Evolutionary conservation across 2,888 invertebrate genomes (phyloP), one percentile per base, ranked within the genome.

Genomic region (Diarsia brunnea): DNA sequence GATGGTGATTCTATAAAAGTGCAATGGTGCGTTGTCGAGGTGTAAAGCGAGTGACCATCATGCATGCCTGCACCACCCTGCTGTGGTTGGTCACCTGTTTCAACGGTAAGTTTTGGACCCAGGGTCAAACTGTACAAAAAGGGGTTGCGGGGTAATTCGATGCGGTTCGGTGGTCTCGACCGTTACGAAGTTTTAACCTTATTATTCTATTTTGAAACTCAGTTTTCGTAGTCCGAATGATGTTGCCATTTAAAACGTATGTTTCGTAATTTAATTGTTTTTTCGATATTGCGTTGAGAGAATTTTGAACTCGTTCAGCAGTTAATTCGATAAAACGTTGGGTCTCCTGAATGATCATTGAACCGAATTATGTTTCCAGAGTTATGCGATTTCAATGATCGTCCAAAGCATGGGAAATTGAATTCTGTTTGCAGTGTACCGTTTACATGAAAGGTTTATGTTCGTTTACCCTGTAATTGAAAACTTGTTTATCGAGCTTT

Each of bases 41-140:
- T 90, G 91, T 91, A 86, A 93, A 91, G 90, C 92, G 93, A 91
- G 91, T 91, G 87, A 90, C 91, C 87, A 91, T 93, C 89, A 91
- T 92, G 92, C 94, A 93, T 85, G 88, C 95, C 84, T 95, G 94
- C 91, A 91, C 93, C 73, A 89, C 92, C 75, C 85, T 95, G 70
- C 85, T 96, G 89, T 95, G 95, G 95, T 87, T 96, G 90, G 86
- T 95, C 93, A 93, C 93, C 91, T 95, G 94, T 93, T 94, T 95
- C 81, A 93, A 94, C 89, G 95, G 96, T 96, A 94, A 95, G 96
- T 95, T 92, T 90, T 87, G 83, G 82, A 89, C 49, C 69, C 81
- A 81, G 89, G 91, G 90, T 91, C 89, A 91, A 90, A 90, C 90
- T 91, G 88, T 88, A 88, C 86, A 84, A 82, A 87, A 85, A 88